Percentiles rank a stretch among this genome's conserved stretches.
Evolutionary conservation across 2,113 vertebrate species (phyloP).

Genomic region (Prunella fulvescens): DNA sequence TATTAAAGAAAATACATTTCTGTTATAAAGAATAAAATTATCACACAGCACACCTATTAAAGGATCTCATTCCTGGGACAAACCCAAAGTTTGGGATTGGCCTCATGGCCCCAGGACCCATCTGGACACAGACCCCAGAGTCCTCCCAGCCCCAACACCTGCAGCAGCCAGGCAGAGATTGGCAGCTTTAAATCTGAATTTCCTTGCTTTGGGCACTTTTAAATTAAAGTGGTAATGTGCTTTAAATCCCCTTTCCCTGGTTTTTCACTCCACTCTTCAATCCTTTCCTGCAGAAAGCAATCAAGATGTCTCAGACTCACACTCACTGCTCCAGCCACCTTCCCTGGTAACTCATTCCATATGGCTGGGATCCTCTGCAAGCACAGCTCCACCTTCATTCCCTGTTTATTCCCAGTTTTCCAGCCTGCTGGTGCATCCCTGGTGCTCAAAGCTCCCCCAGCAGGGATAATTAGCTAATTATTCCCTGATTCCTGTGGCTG

Average conservation of each 20-base stretch:
- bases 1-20: fast-evolving
- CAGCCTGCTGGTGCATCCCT: fast-evolving
- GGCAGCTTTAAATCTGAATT: conserved; percentile 56
- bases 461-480: neutral
- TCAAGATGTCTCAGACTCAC: conserved; percentile 48
- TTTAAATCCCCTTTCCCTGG: conserved; percentile 60
- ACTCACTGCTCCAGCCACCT: conserved; percentile 20
- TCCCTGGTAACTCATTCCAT: conserved; percentile 39
- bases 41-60: neutral
- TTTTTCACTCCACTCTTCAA: conserved; percentile 45
- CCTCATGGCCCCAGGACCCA: neutral
- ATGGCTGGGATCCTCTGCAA: neutral
- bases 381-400: neutral
- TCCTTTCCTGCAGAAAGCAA: conserved; percentile 51
- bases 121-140: neutral
- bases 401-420: neutral
- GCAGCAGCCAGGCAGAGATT: neutral
- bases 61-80: neutral
- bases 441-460: neutral
- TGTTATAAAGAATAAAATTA: neutral
- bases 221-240: conserved; percentile 59
- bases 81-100: neutral
- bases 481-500: neutral
- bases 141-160: conserved; percentile 1
- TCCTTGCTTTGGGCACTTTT: conserved; percentile 64